Conservation (phyloP, 2,888 invertebrate species). For the Athripsodes cinereus region DNA sequence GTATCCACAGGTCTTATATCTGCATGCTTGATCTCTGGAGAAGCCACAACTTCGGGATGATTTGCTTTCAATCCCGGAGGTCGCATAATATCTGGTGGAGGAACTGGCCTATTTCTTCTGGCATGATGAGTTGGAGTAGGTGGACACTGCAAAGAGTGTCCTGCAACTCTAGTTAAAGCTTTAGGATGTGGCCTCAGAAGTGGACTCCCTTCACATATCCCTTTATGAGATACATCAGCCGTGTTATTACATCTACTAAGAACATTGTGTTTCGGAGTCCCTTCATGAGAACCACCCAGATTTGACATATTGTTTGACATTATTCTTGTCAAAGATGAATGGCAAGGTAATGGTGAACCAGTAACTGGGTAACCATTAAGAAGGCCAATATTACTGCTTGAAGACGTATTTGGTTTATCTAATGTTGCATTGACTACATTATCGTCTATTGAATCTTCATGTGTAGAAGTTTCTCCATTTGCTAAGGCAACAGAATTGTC, state of each 20-base stretch:
- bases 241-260: slow-evolving; percentile 32
- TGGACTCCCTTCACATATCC: slow-evolving; percentile 38
- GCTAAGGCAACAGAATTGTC: slow-evolving; percentile 5
- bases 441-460: slow-evolving; percentile 2
- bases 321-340: slow-evolving; percentile 42
- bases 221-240: slow-evolving; percentile 25
- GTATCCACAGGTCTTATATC: slow-evolving; percentile 37
- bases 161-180: slow-evolving; percentile 52
- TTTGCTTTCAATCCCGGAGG: slow-evolving; percentile 51
- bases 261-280: slow-evolving; percentile 44
- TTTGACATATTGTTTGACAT: slow-evolving; percentile 38
- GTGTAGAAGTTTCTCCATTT: slow-evolving; percentile 9
- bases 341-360: slow-evolving; percentile 30
- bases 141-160: slow-evolving; percentile 64
- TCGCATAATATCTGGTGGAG: slow-evolving; percentile 36
- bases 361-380: slow-evolving; percentile 38
- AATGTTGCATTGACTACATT: neutral
- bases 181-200: slow-evolving; percentile 56
- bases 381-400: slow-evolving; percentile 34
- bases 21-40: slow-evolving; percentile 38
- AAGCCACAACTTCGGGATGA: slow-evolving; percentile 41
- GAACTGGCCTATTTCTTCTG: slow-evolving; percentile 57
- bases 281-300: slow-evolving; percentile 37
- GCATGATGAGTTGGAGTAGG: slow-evolving; percentile 87
- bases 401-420: slow-evolving; percentile 20